Base-by-base conservation (phyloP, 2,888 invertebrate genomes). In the Bibio marci region DNA sequence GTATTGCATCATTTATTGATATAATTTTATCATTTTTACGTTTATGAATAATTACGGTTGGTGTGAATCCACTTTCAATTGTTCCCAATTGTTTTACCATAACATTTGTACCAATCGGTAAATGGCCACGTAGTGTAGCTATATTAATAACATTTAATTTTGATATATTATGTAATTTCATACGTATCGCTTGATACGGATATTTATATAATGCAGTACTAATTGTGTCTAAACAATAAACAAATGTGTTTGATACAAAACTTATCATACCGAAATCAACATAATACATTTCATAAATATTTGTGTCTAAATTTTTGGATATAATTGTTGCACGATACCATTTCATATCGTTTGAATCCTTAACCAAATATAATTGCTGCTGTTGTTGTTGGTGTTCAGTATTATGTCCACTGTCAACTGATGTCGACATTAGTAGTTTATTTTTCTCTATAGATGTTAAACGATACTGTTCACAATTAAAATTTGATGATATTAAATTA, bases 1-100 rank as follows among this genome's bases (percentile, higher is more conserved):
- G 59, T 33, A 83, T 68, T 12, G 75, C 71, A 50, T 73, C 74
- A 57, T 81, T 82, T 43, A 85, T 71, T 40, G 74, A 78, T 49
- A 71, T 73, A 43, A 80, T 62, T 26, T 71, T 66, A 49, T 22
- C 8, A 8, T 71, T 70, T 46, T 70, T 70, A 50, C 80, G 68
- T 49, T 75, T 77, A 58, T 77, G 80, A 39, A 83, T 67, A 52
- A 6, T 22, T 6, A 22, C 22, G 5, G 22, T 6, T 22, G 22
- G 22, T 6, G 8, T 8, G 8, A 4, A 4, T 6, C 8, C 22
- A 6, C 5, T 8, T 8, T 22, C 8, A 22, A 22, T 22, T 8
- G 22, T 22, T 22, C 22, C 22, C 22, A 22, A 6, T 22, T 22
- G 22, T 22, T 22, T 22, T 22, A 61, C 62, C 49, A 61, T 46